Base-by-base conservation (phyloP, 2,888 invertebrate genomes). In the Chymomyza fuscimana region DNA sequence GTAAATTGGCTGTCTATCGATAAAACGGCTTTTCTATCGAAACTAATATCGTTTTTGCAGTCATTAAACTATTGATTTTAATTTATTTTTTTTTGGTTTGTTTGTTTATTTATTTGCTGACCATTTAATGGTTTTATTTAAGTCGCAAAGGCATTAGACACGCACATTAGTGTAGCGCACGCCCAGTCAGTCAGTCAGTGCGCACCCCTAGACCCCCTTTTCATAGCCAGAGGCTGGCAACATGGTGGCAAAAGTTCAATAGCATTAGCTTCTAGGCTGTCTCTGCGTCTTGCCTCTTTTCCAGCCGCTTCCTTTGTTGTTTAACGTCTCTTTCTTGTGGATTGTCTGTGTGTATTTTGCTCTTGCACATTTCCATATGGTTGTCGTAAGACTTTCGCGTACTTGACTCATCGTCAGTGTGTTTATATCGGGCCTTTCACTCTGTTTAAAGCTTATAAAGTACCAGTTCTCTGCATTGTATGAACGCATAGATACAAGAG, bases 391-490 rank as follows among this genome's bases (percentile, higher is more conserved):
- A 50, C 36, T 32, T 40, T 10, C 22, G n/a, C 15, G 40, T n/a
- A 61, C 70, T 70, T 63, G 56, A 58, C 62, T 62, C 63, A 56
- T 71, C 56, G 5, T 25, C 22, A 32, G 10, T 25, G 19, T n/a
- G 19, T 54, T 54, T 51, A 9, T 51, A 25, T 56, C 22, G 29
- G 56, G 36, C 67, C 62, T 52, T 63, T 60, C 58, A 32, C 59
- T 51, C 15, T 4, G 60, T 40, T 65, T 60, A 52, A 72, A 46
- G 40, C 32, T 7, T 72, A 51, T 51, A 51, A 71, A 70, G 19
- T 25, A 9, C n/a, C 50, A 51, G 22, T 32, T 2, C 12, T 29
- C 5, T 16, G 52, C 52, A 52, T 52, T 52, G 52, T 52, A 10
- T 10, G 40, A 1, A 40, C 10, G 9, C 40, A 40, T 40, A 40